phyloP scores from a whole-genome alignment of 2,888 invertebrate genomes.

The Cantharis flavilabris region DNA sequence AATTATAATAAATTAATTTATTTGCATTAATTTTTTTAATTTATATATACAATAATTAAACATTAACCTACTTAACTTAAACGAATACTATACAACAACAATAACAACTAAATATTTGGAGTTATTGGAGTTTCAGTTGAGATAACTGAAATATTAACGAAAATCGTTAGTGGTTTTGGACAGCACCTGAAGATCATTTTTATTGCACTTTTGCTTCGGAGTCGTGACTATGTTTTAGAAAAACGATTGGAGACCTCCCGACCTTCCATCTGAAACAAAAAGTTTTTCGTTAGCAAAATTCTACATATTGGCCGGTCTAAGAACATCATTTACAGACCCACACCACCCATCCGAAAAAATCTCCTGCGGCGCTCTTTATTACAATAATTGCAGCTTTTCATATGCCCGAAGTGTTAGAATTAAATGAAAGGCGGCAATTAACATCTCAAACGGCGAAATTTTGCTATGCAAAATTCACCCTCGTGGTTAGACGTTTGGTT shows the following conservation, averaged over 20 bases:
- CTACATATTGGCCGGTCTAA: no score
- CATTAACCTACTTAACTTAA: neutral
- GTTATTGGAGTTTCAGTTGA: neutral
- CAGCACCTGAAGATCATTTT: conserved; percentile 1
- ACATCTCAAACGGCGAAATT: neutral
- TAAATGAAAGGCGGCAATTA: neutral
- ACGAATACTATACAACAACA: neutral
- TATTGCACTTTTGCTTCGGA: neutral
- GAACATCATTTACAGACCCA: no score
- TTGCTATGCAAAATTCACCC: neutral
- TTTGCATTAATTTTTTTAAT: neutral
- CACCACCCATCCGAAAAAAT: no score
- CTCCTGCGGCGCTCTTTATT: no score
- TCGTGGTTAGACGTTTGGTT: neutral
- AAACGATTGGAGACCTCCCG: conserved; percentile 21
- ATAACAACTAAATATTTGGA: neutral
- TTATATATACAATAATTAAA: neutral
- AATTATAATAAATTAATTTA: conserved; percentile 26
- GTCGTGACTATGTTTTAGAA: conserved; percentile 9
- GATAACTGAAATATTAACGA: neutral
- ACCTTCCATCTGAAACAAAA: conserved; percentile 23
- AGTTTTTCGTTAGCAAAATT: neutral
- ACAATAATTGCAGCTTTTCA: no score
- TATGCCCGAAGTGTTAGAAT: neutral
- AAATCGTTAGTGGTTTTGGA: neutral